These are phyloP conservation scores for Perognathus longimembris DNA, from an alignment of 2,113 vertebrate genomes.

Conservation along the genomic window DNA sequence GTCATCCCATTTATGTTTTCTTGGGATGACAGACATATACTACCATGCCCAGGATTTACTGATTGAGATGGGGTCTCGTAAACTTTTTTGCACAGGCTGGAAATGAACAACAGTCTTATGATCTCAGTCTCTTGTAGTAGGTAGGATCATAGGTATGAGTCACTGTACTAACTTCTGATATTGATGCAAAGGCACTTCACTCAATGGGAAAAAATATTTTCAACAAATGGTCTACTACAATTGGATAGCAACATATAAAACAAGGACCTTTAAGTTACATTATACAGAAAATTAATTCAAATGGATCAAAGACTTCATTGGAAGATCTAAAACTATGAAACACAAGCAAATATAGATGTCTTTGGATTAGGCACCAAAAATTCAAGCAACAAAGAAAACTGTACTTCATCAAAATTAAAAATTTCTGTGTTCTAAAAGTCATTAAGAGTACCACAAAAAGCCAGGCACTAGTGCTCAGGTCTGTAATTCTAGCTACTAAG, in stretches of 20 bases:
- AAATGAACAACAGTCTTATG: too few species aligned
- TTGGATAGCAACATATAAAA: not conserved
- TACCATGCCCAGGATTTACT: too few species aligned
- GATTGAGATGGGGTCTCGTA: too few species aligned
- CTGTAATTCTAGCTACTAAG: too few species aligned
- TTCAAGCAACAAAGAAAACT: not conserved
- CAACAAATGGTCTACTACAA: not conserved
- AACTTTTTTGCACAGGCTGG: too few species aligned
- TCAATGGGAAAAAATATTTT: not conserved
- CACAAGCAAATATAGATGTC: not conserved
- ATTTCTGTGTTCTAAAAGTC: not conserved
- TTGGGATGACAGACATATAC: too few species aligned
- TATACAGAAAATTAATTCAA: not conserved
- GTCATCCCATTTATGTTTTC: too few species aligned
- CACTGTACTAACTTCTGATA: not conserved
- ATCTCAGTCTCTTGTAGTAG: too few species aligned
- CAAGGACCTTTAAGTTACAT: not conserved
- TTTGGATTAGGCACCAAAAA: not conserved
- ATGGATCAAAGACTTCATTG: not conserved
- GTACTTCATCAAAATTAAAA: not conserved
- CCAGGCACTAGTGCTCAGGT: too few species aligned
- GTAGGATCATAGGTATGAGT: too few species aligned
- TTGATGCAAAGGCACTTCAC: not conserved
- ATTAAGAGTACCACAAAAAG: not conserved
- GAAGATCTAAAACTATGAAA: not conserved